These are phyloP conservation scores for Ectobius pallidus DNA, from an alignment of 2,888 invertebrate genomes.

Conservation along the genomic window DNA sequence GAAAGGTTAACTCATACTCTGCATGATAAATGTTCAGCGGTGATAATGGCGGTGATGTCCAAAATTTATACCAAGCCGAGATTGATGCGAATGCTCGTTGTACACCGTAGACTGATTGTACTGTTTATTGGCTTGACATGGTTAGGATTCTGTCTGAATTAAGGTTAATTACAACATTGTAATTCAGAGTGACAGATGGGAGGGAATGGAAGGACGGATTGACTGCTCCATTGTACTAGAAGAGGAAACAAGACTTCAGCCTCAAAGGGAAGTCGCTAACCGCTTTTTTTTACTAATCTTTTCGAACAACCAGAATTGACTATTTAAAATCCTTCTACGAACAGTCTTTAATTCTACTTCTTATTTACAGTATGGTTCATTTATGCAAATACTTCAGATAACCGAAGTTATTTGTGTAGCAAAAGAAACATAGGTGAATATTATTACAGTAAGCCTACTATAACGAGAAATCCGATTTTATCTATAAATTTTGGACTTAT, in stretches of 20 bases:
- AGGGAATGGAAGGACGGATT: neutral
- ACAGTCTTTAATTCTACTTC: no score
- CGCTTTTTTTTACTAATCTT: no score
- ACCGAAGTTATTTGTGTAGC: no score
- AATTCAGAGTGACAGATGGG: constrained; percentile 28
- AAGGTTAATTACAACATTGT: constrained; percentile 29
- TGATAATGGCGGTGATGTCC: constrained; percentile 14
- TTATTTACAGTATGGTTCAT: no score
- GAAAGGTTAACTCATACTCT: neutral
- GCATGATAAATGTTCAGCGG: neutral
- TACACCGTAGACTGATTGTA: constrained; percentile 18
- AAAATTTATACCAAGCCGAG: constrained; percentile 7
- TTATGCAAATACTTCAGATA: no score
- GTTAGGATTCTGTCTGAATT: constrained; percentile 28
- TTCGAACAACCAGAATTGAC: no score
- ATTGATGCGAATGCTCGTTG: constrained; percentile 12
- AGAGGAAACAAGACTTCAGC: neutral
- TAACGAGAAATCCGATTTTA: no score
- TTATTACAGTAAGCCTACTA: no score
- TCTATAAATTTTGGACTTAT: no score
- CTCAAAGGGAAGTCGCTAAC: no score
- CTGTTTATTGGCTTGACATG: constrained; percentile 29
- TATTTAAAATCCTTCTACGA: no score
- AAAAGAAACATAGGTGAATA: no score
- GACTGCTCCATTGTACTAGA: constrained; percentile 1